Base-by-base conservation (phyloP, 2,888 invertebrate species). In the Sipha maydis region DNA sequence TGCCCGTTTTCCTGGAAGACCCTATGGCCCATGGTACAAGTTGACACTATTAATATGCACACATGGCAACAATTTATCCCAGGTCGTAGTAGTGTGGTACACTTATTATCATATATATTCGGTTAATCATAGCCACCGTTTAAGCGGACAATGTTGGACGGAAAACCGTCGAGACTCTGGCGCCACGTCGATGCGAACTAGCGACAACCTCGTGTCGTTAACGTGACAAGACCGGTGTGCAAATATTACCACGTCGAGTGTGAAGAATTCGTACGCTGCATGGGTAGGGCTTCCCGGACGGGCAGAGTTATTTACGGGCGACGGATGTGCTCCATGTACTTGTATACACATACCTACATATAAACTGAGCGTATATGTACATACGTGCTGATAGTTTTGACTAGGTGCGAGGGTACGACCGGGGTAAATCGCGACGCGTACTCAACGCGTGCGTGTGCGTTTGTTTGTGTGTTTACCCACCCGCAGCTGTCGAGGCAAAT, bases 221-320 rank as follows among this genome's bases (percentile, higher is more conserved):
- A 85, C 85, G 85, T 28, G 85, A 54, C 85, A 54, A 78, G 79
- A 86, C 80, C 73, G 41, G 80, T 61, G 80, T 80, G 86, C 86
- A 61, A 80, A 88, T 86, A 88, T 80, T 75, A 80, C 61, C 86
- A 73, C 25, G 80, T 80, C 41, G 75, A 88, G 86, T 80, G 86
- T 75, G 73, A 88, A 88, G 86, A 88, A 88, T 80, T 73, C 75
- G 80, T 34, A 56, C 25, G 38, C 31, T 7, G 83, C 28, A 73
- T 61, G 82, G 88, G 80, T 75, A 80, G 88, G 88, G 88, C 80
- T 88, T 88, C 88, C 88, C 80, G 85, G 85, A 85, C 48, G 85
- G 48, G 69, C 77, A 48, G 77, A 76, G 76, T 76, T 41, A 67
- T 84, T 61, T 61, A 84, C 76, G 41, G 41, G 34, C 84, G 76